Base-by-base conservation (phyloP, 2,113 vertebrate species). In the Apistogramma diplotaenia region DNA sequence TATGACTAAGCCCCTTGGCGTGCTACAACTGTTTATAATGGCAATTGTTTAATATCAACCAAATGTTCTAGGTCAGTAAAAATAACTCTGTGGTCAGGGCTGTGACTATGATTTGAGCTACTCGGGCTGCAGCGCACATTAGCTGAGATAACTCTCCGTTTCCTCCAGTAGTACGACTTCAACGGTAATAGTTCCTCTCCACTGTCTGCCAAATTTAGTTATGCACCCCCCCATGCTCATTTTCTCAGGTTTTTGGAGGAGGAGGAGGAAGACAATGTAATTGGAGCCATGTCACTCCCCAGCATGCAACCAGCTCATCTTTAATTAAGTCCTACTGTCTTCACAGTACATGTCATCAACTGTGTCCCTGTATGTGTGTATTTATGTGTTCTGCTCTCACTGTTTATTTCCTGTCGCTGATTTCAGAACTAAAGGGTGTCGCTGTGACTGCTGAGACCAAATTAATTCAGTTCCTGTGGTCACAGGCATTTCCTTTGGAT, bases 291-390 rank as follows among this genome's bases (percentile, higher is more conserved):
- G 87, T 87, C 74, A 88, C 89, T 93, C 91, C 92, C 83, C 90
- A 91, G 89, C 88, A 87, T 87, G 90, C 31, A 73, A 46, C 70
- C 53, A 49, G 55, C 82, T 89, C 91, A 89, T 89, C 93, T 94
- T 93, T 94, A 95, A 95, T 94, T 94, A 94, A 89, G 86, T 84
- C 90, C 78, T 84, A 87, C 82, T 72, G 74, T 87, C 85, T 85
- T 85, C 67, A n/a, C 72, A 71, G 79, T 76, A 62, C 76, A 76
- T 73, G 75, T 85, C 72, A 57, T 87, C 85, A 84, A 87, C 84
- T 79, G 89, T 71, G 81, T 54, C 81, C 59, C 67, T 83, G 58
- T 46, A 12, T 57, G 62, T 74, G 59, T 81, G 27, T 76, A 35
- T 81, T 29, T 83, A 59, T 83, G 73, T 65, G 51, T 65, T 76